phyloP scores from a whole-genome alignment of 2,113 vertebrate species.

The Leptobrachium ailaonicum region DNA sequence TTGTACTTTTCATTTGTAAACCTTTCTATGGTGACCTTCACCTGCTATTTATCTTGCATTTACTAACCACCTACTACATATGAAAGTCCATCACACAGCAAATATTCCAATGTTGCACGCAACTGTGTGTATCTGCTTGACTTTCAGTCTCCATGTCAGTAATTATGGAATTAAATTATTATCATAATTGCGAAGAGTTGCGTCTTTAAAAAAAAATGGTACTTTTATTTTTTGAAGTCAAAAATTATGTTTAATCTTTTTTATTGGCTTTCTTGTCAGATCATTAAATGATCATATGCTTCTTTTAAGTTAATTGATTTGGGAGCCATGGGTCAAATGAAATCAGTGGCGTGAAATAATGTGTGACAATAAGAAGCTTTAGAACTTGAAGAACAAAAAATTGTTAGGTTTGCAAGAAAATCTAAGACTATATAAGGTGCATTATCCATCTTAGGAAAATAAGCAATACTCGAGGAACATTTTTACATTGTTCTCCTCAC shows the following conservation, averaged over 20 bases:
- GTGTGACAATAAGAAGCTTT: constrained; percentile 4
- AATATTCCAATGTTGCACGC: too few relatives aligned
- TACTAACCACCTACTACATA: too few relatives aligned
- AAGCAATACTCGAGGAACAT: constrained; percentile 23
- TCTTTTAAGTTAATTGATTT: constrained; percentile 20
- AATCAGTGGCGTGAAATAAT: constrained; percentile 14
- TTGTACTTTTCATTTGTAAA: too few relatives aligned
- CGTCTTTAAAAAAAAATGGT: neutral
- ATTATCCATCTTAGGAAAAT: constrained; percentile 20
- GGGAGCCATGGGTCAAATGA: constrained; percentile 1
- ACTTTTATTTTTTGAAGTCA: neutral
- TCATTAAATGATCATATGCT: constrained; percentile 14
- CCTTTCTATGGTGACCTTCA: too few relatives aligned
- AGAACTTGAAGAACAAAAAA: neutral
- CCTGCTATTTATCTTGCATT: too few relatives aligned
- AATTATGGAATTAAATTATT: neutral
- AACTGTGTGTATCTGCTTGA: too few relatives aligned
- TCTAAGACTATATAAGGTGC: constrained; percentile 41
- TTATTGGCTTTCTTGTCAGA: neutral
- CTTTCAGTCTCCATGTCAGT: too few relatives aligned
- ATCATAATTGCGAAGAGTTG: neutral
- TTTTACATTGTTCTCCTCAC: constrained; percentile 15
- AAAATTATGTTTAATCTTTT: constrained; percentile 3
- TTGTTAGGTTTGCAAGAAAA: constrained; percentile 13
- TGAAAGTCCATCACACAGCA: too few relatives aligned